A percentile compares a stretch with the other conserved stretches of the same genome.
Conservation (phyloP, 2,797 vertebrate species). For the Rhinichthys osculus region DNA sequence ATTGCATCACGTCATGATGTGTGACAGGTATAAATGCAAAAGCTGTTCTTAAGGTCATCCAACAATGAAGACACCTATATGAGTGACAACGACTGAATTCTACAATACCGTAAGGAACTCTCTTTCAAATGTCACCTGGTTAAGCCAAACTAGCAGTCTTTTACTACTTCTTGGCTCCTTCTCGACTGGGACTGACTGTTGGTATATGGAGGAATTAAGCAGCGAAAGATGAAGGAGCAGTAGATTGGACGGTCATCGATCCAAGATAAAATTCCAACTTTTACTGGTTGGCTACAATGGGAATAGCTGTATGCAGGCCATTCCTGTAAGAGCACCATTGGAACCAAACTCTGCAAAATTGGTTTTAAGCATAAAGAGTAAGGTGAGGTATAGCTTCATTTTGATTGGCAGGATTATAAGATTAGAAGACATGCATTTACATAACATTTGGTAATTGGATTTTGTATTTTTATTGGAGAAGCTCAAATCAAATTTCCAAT, state of each 20-base stretch:
- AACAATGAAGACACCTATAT: background rate
- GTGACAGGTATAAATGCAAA: constrained; percentile 4
- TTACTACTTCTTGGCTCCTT: background rate
- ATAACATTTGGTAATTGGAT: constrained; percentile 9
- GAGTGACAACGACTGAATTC: background rate
- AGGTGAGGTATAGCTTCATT: background rate
- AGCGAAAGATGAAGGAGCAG: background rate
- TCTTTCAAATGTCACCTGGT: background rate
- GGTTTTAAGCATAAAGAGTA: background rate
- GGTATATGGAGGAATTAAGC: background rate
- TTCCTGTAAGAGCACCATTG: background rate
- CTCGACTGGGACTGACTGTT: background rate
- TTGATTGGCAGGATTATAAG: background rate
- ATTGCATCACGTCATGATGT: background rate
- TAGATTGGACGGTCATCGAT: background rate
- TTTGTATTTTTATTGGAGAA: constrained; percentile 26
- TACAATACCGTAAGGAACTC: background rate
- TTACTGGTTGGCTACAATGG: background rate
- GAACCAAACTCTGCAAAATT: background rate
- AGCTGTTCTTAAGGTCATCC: background rate
- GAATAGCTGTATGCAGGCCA: background rate
- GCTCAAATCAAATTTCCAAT: constrained; percentile 5
- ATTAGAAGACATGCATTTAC: background rate
- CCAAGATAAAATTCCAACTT: background rate
- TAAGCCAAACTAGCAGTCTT: background rate